Percentiles rank a stretch among this genome's conserved stretches.
phyloP scores from a whole-genome alignment of 2,113 vertebrate genomes.

The Heterotis niloticus region DNA sequence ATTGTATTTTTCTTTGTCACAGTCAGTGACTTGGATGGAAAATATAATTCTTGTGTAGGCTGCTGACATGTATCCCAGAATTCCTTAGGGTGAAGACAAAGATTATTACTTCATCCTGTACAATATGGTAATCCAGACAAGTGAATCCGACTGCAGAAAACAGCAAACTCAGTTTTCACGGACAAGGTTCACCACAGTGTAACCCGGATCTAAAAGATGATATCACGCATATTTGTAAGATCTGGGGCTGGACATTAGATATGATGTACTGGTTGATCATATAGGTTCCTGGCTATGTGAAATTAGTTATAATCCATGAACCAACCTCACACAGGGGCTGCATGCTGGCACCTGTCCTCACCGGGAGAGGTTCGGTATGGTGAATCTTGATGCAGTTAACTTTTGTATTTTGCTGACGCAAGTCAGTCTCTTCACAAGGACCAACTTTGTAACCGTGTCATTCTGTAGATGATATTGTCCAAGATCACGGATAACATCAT shows the following conservation, averaged over 20 bases:
- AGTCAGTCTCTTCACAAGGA: background rate
- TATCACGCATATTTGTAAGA: background rate
- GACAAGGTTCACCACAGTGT: background rate
- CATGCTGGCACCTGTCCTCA: background rate
- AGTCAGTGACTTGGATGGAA: background rate
- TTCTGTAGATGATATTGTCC: background rate
- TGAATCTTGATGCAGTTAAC: background rate
- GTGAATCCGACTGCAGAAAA: background rate
- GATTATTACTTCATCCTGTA: slow-evolving; percentile 4
- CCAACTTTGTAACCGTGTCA: slow-evolving; percentile 14
- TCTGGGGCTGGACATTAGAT: background rate
- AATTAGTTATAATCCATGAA: background rate
- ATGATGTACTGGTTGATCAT: background rate
- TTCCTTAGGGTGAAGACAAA: background rate
- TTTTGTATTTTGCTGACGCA: background rate
- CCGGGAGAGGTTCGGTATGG: background rate
- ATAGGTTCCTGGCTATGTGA: background rate
- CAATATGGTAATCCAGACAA: background rate
- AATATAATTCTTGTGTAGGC: background rate
- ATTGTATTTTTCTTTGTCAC: background rate
- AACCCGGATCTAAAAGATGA: background rate
- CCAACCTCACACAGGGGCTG: background rate
- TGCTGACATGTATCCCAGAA: background rate
- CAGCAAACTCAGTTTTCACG: background rate
- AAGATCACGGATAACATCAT: background rate